These are phyloP conservation scores for Axis porcinus DNA, from an alignment of 2,113 vertebrate genomes.

Conservation along the genomic window DNA sequence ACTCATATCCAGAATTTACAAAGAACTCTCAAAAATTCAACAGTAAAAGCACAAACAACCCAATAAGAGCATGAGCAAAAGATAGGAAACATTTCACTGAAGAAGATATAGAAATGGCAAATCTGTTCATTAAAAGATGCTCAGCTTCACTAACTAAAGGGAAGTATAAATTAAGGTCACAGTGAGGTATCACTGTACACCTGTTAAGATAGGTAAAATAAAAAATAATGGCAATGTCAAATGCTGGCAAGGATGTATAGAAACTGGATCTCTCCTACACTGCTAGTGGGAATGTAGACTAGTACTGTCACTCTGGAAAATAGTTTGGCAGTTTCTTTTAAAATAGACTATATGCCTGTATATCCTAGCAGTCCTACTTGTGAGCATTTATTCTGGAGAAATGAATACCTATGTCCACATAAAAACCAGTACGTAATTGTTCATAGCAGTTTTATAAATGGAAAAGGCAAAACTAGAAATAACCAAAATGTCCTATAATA, in stretches of 20 bases:
- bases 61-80: not conserved
- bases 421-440: not conserved
- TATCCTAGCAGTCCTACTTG: not conserved
- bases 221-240: not conserved
- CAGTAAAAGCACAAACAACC: not conserved
- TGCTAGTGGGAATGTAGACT: not conserved
- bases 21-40: not conserved
- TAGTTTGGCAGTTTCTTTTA: not conserved
- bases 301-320: not conserved
- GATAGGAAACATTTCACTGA: not conserved
- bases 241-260: not conserved
- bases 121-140: not conserved
- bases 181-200: not conserved
- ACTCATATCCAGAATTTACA: not conserved
- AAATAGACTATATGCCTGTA: not conserved
- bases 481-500: not conserved
- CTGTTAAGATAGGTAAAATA: not conserved
- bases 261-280: not conserved
- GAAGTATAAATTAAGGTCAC: not conserved
- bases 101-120: not conserved
- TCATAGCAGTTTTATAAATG: not conserved
- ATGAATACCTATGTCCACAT: not conserved
- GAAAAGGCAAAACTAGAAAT: not conserved
- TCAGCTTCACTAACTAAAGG: not conserved
- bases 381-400: not conserved